Conservation (phyloP, 2,113 vertebrate species). For the Syngnathoides biaculeatus region DNA sequence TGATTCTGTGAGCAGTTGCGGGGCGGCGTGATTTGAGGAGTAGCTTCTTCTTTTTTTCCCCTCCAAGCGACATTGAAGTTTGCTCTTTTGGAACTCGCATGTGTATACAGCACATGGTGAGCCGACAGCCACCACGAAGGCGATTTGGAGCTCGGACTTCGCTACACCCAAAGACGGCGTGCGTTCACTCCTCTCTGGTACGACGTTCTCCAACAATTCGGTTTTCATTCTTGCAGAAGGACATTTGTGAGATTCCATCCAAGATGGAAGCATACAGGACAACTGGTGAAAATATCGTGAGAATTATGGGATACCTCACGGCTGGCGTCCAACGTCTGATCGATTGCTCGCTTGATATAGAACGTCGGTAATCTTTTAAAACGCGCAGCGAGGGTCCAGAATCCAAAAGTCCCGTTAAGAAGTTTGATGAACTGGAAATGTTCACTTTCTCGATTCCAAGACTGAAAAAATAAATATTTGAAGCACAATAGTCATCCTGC, state of each 20-base stretch:
- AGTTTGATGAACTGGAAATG: too few species aligned
- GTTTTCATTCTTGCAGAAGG: neutral
- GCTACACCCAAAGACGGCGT: neutral
- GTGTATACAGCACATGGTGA: neutral
- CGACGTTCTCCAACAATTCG: neutral
- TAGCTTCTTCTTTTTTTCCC: neutral
- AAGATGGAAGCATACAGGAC: too few species aligned
- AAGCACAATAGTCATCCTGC: too few species aligned
- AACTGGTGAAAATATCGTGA: neutral
- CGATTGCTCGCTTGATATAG: too few species aligned
- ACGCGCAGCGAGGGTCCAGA: too few species aligned
- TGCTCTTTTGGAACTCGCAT: too few species aligned
- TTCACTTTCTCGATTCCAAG: too few species aligned
- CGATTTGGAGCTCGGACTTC: neutral
- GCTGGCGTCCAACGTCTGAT: too few species aligned
- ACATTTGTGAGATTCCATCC: neutral
- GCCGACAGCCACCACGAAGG: neutral
- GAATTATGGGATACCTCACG: neutral
- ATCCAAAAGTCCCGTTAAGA: too few species aligned
- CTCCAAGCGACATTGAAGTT: neutral
- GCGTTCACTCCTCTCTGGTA: neutral
- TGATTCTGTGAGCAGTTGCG: slow-evolving; percentile 4
- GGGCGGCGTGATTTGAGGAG: neutral
- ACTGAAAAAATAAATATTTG: too few species aligned
- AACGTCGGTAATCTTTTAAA: too few species aligned